A percentile compares a stretch with the other conserved stretches of the same genome.
These are phyloP conservation scores for Sciurus niger DNA, from an alignment of 2,113 vertebrate genomes.

Conservation along the genomic window DNA sequence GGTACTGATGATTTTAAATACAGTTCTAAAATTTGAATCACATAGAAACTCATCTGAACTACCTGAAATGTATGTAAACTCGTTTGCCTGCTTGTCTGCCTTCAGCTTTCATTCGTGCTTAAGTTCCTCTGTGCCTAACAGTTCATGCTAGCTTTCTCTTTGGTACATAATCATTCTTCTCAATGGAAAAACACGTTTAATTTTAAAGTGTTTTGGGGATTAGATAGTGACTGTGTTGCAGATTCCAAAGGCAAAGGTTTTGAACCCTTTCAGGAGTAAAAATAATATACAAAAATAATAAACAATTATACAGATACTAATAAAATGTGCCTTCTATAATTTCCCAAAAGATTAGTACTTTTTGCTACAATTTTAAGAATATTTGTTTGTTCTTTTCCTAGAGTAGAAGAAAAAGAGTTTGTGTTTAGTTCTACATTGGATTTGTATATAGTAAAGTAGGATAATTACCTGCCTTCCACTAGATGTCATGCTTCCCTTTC, in stretches of 20 bases:
- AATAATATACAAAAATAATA: not conserved
- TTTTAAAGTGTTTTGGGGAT: not conserved
- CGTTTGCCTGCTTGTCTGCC: not conserved
- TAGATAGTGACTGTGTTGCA: not conserved
- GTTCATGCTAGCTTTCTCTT: not conserved
- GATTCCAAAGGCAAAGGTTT: not conserved
- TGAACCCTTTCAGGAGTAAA: not conserved
- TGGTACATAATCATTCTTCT: constrained; percentile 5
- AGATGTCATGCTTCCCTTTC: constrained; percentile 82
- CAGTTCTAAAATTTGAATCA: not conserved
- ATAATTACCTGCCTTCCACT: constrained; percentile 51
- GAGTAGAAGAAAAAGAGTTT: constrained; percentile 6
- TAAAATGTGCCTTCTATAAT: not conserved
- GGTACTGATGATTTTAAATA: not conserved
- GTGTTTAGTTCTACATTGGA: constrained; percentile 10
- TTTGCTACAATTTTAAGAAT: constrained; percentile 20
- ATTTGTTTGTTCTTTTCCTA: not conserved
- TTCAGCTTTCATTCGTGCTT: not conserved
- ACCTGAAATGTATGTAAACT: too few species aligned
- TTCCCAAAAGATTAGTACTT: not conserved
- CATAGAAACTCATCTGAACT: not conserved
- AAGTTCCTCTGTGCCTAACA: not conserved
- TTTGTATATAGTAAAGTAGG: constrained; percentile 14
- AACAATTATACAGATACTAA: not conserved
- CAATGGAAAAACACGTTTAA: not conserved